phyloP scores from a whole-genome alignment of 2,888 invertebrate genomes.

The Osmoderma eremita region DNA sequence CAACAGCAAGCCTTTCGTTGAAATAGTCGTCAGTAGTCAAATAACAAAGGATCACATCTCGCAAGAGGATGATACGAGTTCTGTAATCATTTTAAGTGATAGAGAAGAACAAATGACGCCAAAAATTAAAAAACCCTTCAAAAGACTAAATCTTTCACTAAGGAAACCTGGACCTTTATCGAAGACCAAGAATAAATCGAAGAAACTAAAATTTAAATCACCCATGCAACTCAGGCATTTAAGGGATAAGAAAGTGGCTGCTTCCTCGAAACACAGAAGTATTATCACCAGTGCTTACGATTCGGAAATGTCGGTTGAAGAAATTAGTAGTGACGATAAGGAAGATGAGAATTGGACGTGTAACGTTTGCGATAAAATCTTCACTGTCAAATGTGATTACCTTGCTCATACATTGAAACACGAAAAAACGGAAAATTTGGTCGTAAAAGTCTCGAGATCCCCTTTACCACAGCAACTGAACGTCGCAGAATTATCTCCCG shows the following conservation, averaged over 20 bases:
- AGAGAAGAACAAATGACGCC: background rate
- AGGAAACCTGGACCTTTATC: background rate
- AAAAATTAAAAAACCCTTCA: background rate
- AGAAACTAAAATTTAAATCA: conserved; percentile 33
- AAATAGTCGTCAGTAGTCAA: conserved; percentile 28
- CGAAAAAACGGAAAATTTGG: conserved; percentile 41
- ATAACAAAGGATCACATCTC: conserved; percentile 10
- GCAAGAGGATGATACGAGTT: background rate
- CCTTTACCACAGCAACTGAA: background rate
- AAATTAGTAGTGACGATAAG: background rate
- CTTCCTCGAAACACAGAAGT: background rate
- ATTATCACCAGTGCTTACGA: background rate
- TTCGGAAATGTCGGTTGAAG: background rate
- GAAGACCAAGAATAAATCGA: background rate
- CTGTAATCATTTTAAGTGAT: conserved; percentile 10
- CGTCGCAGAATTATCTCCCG: background rate
- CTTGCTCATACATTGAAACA: conserved; percentile 44
- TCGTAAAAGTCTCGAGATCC: conserved; percentile 32
- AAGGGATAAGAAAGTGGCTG: background rate
- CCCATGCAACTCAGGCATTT: conserved; percentile 1
- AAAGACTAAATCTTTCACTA: background rate
- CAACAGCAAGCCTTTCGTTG: conserved; percentile 8
- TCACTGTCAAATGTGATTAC: conserved; percentile 38
- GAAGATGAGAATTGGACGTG: conserved; percentile 25
- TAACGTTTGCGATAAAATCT: conserved; percentile 43